Conservation (phyloP, 2,113 vertebrate genomes). For the Corythornis vintsioides region DNA sequence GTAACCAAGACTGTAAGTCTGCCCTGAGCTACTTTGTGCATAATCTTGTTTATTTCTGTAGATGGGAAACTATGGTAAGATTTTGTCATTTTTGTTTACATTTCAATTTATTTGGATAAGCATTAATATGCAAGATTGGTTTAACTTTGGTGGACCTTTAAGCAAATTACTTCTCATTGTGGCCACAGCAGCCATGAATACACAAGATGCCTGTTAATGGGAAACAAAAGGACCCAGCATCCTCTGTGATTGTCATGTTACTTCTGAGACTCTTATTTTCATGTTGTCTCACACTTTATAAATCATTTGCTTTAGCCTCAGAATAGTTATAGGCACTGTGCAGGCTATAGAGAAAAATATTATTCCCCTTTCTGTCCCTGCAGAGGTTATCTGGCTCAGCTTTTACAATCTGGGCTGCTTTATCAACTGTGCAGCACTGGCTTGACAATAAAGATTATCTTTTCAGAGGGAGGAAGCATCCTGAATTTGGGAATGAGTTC, state of each 20-base stretch:
- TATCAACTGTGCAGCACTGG: not conserved
- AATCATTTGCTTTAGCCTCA: not conserved
- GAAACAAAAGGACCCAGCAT: not conserved
- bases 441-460: not conserved
- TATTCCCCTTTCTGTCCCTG: not conserved
- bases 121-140: not conserved
- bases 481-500: not conserved
- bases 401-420: not conserved
- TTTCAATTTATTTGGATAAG: not conserved
- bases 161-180: not conserved
- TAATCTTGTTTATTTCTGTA: not conserved
- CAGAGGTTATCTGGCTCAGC: slow-evolving; percentile 17
- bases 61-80: not conserved
- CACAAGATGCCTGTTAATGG: not conserved
- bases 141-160: not conserved
- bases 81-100: not conserved
- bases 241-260: not conserved
- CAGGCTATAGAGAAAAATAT: not conserved
- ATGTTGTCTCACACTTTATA: not conserved
- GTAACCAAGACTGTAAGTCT: not conserved
- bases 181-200: not conserved
- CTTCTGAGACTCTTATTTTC: not conserved
- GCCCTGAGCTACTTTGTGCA: not conserved
- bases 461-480: not conserved
- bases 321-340: not conserved